Conservation (phyloP, 2,888 invertebrate genomes). For the Oegoconia quadripuncta region DNA sequence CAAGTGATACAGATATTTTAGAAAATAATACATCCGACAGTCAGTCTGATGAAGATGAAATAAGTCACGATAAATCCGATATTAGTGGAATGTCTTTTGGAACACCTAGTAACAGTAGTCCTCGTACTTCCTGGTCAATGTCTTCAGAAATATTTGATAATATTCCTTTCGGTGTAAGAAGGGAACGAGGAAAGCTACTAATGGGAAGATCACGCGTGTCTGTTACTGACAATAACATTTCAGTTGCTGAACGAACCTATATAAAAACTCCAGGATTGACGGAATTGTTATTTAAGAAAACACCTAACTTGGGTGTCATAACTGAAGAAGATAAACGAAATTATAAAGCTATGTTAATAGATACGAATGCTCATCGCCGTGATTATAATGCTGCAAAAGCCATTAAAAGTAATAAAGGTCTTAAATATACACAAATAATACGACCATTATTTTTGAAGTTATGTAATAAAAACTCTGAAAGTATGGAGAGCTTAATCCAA, state of each 20-base stretch:
- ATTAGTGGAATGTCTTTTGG: background rate
- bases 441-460: background rate
- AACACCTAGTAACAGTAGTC: background rate
- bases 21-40: no score
- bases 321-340: background rate
- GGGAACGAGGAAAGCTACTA: background rate
- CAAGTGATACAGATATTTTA: background rate
- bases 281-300: background rate
- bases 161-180: conserved; percentile 1
- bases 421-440: background rate
- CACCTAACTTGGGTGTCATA: background rate
- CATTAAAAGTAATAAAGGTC: no score
- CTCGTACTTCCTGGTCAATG: background rate
- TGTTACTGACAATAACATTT: background rate
- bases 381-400: no score
- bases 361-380: no score
- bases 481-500: background rate
- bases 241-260: background rate
- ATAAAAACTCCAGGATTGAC: background rate
- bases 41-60: background rate
- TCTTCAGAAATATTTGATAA: background rate
- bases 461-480: background rate
- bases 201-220: background rate
- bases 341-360: background rate
- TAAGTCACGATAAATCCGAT: background rate